Evolutionary conservation across 2,888 invertebrate genomes (phyloP).

Genomic region (Philereme vetulata): DNA sequence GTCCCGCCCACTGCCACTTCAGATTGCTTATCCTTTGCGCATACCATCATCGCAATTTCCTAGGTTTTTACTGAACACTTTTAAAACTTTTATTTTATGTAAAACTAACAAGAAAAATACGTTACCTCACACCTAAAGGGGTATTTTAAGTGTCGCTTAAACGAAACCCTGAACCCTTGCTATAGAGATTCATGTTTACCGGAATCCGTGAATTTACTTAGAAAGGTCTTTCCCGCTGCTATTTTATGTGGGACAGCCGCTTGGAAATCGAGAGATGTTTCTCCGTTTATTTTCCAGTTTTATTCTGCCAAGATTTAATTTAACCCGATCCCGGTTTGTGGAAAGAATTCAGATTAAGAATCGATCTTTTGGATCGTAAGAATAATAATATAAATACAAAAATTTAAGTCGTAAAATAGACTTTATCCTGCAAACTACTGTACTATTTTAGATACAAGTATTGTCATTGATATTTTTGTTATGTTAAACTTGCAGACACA

Average conservation of each 20-base stretch:
- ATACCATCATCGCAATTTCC: too few species aligned
- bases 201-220: slow-evolving; percentile 38
- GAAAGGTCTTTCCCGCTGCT: slow-evolving; percentile 35
- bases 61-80: too few species aligned
- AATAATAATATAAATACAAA: too few species aligned
- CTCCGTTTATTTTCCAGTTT: slow-evolving; percentile 17
- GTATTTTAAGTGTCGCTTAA: slow-evolving; percentile 29
- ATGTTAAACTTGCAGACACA: too few species aligned
- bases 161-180: slow-evolving; percentile 31
- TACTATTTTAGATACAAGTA: too few species aligned
- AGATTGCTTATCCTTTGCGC: too few species aligned
- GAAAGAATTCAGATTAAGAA: not conserved
- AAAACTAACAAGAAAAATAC: slow-evolving; percentile 22
- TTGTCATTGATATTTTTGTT: too few species aligned
- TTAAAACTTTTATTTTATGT: too few species aligned
- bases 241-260: slow-evolving; percentile 30
- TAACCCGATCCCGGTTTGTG: slow-evolving; percentile 9
- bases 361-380: too few species aligned
- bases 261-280: slow-evolving; percentile 25
- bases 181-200: slow-evolving; percentile 40
- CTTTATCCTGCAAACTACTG: too few species aligned
- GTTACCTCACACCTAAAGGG: slow-evolving; percentile 24
- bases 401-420: too few species aligned
- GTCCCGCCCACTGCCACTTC: too few species aligned
- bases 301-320: slow-evolving; percentile 10